phyloP scores from a whole-genome alignment of 2,797 vertebrate species.

The Hipposideros larvatus region DNA sequence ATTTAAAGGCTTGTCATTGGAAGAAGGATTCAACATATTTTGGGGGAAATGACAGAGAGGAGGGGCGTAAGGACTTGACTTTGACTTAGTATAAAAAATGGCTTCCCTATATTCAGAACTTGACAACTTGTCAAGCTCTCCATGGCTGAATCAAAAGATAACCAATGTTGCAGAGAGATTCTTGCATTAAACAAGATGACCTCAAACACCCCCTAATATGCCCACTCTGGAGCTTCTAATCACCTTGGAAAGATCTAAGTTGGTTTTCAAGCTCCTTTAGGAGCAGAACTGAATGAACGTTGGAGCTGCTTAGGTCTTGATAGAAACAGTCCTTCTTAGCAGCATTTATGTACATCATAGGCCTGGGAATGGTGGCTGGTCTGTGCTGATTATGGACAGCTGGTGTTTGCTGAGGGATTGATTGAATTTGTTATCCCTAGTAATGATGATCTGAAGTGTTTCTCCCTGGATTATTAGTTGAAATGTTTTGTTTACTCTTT shows the following conservation, averaged over 20 bases:
- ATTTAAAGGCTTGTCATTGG: slow-evolving; percentile 45
- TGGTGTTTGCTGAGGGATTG: slow-evolving; percentile 69
- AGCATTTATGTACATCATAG: not conserved
- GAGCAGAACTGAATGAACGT: not conserved
- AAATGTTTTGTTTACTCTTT: slow-evolving; percentile 56
- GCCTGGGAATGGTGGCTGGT: slow-evolving; percentile 28
- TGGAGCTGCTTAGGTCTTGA: not conserved
- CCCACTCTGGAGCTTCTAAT: not conserved
- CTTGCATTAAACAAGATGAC: not conserved
- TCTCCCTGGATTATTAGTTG: slow-evolving; percentile 50
- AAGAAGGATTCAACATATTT: not conserved
- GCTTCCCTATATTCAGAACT: not conserved
- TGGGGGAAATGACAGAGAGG: slow-evolving; percentile 2
- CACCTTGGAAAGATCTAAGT: not conserved
- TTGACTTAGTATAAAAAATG: not conserved
- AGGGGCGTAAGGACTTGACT: not conserved
- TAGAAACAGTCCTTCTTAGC: not conserved
- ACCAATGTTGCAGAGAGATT: not conserved
- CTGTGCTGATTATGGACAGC: slow-evolving; percentile 71
- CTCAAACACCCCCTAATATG: not conserved
- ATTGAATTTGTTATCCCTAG: slow-evolving; percentile 68
- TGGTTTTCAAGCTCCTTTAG: not conserved
- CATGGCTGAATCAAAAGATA: not conserved
- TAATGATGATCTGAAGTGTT: slow-evolving; percentile 58
- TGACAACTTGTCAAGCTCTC: not conserved